phyloP scores from a whole-genome alignment of 2,888 invertebrate genomes.

The Tipula confusa region DNA sequence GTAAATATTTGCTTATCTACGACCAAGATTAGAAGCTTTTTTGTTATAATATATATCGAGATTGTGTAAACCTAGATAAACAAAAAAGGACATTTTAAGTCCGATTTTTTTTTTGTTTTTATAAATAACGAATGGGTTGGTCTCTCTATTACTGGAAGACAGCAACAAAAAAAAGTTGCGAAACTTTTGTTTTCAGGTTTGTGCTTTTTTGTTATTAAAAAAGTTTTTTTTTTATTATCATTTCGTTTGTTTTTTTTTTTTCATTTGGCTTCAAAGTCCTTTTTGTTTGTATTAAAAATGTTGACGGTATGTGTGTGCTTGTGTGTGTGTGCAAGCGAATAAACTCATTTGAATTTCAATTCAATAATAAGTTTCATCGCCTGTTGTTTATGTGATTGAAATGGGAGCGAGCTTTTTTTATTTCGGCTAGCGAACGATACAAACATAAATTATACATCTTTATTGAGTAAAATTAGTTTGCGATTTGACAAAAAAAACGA shows the following conservation, averaged over 20 bases:
- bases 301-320: not conserved
- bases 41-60: not conserved
- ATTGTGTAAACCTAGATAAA: not conserved
- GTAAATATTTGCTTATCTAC: not conserved
- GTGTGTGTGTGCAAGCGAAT: not conserved
- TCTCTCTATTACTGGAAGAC: not conserved
- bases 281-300: not conserved
- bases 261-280: not conserved
- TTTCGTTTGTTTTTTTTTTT: no score
- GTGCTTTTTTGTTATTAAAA: slow-evolving; percentile 17
- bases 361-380: not conserved
- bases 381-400: not conserved
- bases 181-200: not conserved
- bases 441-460: not conserved
- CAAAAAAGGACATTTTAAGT: not conserved
- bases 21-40: not conserved
- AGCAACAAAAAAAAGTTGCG: not conserved
- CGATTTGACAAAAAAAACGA: slow-evolving; percentile 20
- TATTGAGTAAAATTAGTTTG: slow-evolving; percentile 1
- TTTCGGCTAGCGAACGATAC: not conserved
- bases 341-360: slow-evolving; percentile 14
- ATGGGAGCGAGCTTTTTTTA: not conserved
- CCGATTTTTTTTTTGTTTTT: not conserved
- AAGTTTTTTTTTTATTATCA: not conserved
- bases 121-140: slow-evolving; percentile 16